Percentiles rank a stretch among this genome's conserved stretches.
Evolutionary conservation across 2,113 vertebrate species (phyloP).

Genomic region (Austrofundulus limnaeus): DNA sequence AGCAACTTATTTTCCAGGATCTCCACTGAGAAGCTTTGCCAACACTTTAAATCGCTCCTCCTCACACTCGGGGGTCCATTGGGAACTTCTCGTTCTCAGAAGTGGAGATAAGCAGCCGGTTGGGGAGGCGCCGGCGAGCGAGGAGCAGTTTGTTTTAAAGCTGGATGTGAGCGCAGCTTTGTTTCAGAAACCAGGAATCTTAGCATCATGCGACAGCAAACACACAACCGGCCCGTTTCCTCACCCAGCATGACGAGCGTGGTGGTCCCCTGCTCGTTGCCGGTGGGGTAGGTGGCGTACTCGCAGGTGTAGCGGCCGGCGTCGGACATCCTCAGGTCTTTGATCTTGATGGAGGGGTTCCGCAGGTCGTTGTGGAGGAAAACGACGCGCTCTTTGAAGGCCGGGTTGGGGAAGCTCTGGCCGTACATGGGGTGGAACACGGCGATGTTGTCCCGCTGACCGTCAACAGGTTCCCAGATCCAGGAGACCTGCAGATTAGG

Average conservation of each 20-base stretch:
- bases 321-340: constrained; percentile 73
- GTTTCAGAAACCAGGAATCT: constrained; percentile 18
- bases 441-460: constrained; percentile 78
- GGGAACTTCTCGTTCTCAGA: constrained; percentile 29
- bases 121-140: too few species aligned
- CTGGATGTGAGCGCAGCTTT: constrained; percentile 21
- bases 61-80: constrained; percentile 1
- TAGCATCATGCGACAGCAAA: too few species aligned
- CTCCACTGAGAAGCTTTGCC: constrained; percentile 25
- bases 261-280: constrained; percentile 81
- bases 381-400: constrained; percentile 65
- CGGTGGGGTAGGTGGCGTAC: constrained; percentile 85
- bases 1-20: constrained; percentile 11
- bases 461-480: constrained; percentile 74
- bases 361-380: constrained; percentile 70
- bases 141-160: constrained; percentile 30
- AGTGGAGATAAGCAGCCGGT: constrained; percentile 55
- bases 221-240: too few species aligned
- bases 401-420: constrained; percentile 76
- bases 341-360: constrained; percentile 81
- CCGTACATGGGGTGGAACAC: constrained; percentile 80
- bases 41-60: constrained; percentile 44
- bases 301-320: constrained; percentile 86
- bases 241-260: constrained; percentile 78
- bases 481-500: constrained; percentile 73